Base-by-base conservation (phyloP, 2,888 invertebrate genomes). In the Nomada goodeniana region DNA sequence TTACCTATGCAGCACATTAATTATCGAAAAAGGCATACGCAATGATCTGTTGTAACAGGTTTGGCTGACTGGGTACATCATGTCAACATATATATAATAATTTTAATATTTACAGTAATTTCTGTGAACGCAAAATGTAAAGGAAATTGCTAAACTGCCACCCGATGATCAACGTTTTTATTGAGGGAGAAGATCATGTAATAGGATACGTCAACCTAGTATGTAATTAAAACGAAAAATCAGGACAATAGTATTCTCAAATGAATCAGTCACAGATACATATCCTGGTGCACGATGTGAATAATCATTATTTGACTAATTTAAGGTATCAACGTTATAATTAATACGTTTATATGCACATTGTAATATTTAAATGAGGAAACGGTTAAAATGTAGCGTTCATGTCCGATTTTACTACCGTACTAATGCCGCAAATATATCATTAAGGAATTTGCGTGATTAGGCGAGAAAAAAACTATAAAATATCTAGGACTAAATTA, bases 311-410 rank as follows among this genome's bases (percentile, higher is more conserved):
- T 36, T 55, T 57, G 50, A 0, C n/a, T 9, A 50, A 57, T 73
- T 73, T 55, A 76, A 63, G 53, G 10, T 64, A 61, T 18, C 20
- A 15, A 3, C 2, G 29, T 61, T 70, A 36, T 26, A 53, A 70
- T 52, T 69, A 69, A n/a, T 26, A 42, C 9, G 15, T 53, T 55
- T 71, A 60, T 23, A 18, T 7, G 13, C 13, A 55, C 15, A 61
- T n/a, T 29, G 10, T 7, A 13, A 23, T 29, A 42, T 15, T 7
- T 53, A 3, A 42, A 18, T 18, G 20, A n/a, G 13, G 11, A 9
- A 20, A 44, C 20, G 9, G 11, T 60, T 23, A 7, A 13, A 61
- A 44, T 11, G 2, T 44, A 61, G 15, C 50, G 26, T 36, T 36
- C 36, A 36, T 36, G 7, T 36, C 36, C 36, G 36, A 50, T 68